Base-by-base conservation (phyloP, 2,797 vertebrate genomes). In the Iguana delicatissima region DNA sequence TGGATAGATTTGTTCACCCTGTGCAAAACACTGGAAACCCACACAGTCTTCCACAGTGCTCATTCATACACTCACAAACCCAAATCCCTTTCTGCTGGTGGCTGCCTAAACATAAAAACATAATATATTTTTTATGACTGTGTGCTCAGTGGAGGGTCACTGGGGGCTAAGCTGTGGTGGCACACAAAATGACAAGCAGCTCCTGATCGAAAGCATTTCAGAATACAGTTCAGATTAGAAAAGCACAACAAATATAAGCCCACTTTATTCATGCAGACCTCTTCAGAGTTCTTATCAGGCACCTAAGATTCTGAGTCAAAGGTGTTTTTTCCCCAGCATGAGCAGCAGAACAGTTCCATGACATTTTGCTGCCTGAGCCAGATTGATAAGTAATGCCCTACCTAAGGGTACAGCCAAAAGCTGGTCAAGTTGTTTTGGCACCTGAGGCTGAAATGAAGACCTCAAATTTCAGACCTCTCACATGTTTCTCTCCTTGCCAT, bases 131-230 rank as follows among this genome's bases (percentile, higher is more conserved):
- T 57, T 76, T 74, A 86, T 76, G 22, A 38, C 29, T 38, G 52
- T 76, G 24, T 26, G 20, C 10, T 86, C 10, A 22, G 29, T 52
- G 32, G 50, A 55, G 72, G 12, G 50, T 26, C n/a, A 57, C n/a
- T 38, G 22, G 72, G 22, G 50, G 24, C 52, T 74, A 55, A 57
- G n/a, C 26, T 26, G 82, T 69, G 67, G 12, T 76, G 73, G 50
- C 52, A 76, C n/a, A 55, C 72, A 57, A 74, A 38, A 50, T 86
- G 69, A 57, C n/a, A 74, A 26, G n/a, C n/a, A 8, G 13, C 35
- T 86, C 38, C 22, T 86, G 50, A 57, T 35, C 32, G 12, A 85
- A 64, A 85, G 22, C 26, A 72, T 86, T 86, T 86, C 50, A 55
- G 46, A 35, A 73, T 52, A 50, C 24, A n/a, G 50, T 12, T 72